Evolutionary conservation across 2,113 vertebrate genomes (phyloP).

Genomic region (Paramormyrops kingsleyae): DNA sequence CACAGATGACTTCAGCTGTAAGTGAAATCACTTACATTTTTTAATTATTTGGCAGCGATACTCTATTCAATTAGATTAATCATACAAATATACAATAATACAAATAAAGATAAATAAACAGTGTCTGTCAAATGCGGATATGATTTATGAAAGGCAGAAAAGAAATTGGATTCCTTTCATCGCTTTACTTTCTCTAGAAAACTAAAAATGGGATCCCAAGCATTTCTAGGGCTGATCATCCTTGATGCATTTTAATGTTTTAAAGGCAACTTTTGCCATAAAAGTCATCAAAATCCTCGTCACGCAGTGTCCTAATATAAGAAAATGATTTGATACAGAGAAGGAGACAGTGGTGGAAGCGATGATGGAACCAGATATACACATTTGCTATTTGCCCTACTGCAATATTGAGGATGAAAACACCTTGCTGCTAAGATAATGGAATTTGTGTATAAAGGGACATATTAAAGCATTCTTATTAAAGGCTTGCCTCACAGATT

Average conservation of each 20-base stretch:
- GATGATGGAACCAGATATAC: background rate
- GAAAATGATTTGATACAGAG: background rate
- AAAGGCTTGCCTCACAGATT: background rate
- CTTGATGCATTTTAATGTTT: background rate
- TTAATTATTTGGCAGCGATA: background rate
- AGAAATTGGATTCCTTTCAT: background rate
- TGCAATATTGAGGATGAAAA: background rate
- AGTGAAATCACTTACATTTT: background rate
- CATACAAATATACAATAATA: background rate
- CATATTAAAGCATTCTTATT: background rate
- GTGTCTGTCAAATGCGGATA: background rate
- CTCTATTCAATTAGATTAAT: background rate
- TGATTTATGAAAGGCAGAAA: background rate
- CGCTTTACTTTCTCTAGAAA: background rate
- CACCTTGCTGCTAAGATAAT: background rate
- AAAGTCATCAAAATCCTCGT: background rate
- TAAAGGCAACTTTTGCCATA: background rate
- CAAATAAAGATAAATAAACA: background rate
- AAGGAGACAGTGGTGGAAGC: background rate
- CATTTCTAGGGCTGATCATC: background rate
- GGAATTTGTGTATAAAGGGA: background rate
- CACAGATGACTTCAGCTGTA: background rate
- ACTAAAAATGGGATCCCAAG: background rate
- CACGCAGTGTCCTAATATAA: background rate
- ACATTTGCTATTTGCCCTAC: background rate